phyloP scores from a whole-genome alignment of 2,113 vertebrate species.

The Anolis carolinensis region DNA sequence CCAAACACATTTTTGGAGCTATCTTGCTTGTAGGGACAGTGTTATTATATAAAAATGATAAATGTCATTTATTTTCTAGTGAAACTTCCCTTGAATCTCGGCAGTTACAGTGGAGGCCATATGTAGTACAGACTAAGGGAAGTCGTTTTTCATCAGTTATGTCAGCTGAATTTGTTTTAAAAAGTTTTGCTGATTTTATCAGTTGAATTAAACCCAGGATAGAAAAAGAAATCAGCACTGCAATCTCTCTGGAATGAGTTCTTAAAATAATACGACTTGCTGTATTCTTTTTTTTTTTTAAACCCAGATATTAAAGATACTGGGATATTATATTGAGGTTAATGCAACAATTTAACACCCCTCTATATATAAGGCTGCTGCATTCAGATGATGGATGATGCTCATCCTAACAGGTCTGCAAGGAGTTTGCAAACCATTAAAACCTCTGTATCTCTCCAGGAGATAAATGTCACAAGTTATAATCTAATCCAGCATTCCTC shows the following conservation, averaged over 20 bases:
- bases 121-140: background rate
- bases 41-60: slow-evolving; percentile 19
- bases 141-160: background rate
- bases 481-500: background rate
- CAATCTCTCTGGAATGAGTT: background rate
- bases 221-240: background rate
- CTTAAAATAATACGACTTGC: background rate
- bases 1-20: background rate
- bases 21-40: background rate
- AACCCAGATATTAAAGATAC: background rate
- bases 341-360: background rate
- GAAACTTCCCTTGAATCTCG: background rate
- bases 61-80: slow-evolving; percentile 11
- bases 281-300: background rate
- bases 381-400: background rate
- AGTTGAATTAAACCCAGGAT: background rate
- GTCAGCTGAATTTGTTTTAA: slow-evolving; percentile 21
- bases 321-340: background rate
- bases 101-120: background rate
- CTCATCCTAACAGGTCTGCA: background rate
- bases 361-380: background rate
- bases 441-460: background rate
- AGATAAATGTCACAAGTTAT: background rate
- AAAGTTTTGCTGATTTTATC: background rate
- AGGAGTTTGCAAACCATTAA: background rate